Evolutionary conservation across 1,140 invertebrate genomes (phyloP).

Genomic region (Diuraphis noxia): DNA sequence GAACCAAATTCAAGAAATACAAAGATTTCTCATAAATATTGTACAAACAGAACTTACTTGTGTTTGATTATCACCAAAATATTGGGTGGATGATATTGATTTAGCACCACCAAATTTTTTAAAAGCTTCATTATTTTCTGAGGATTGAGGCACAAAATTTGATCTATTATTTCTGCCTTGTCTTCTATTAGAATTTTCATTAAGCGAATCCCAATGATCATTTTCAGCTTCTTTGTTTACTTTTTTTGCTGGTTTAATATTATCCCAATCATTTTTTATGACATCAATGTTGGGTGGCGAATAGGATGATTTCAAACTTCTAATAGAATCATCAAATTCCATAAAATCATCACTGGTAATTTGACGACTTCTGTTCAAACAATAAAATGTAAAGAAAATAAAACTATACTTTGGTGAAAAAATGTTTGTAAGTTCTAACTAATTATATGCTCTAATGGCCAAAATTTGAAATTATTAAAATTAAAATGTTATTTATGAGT

Average conservation of each 20-base stretch:
- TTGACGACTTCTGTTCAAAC: not conserved
- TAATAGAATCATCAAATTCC: constrained; percentile 40
- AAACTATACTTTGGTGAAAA: not conserved
- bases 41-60: constrained; percentile 57
- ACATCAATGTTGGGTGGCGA: constrained; percentile 17
- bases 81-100: constrained; percentile 96
- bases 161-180: constrained; percentile 29
- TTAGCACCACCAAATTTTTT: constrained; percentile 96
- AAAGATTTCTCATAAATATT: not conserved
- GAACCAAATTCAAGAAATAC: not conserved
- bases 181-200: constrained; percentile 18
- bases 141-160: not conserved
- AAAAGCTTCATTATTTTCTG: constrained; percentile 68
- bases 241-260: constrained; percentile 52
- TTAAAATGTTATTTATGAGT: too few species aligned
- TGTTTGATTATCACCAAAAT: constrained; percentile 71
- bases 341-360: constrained; percentile 38
- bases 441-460: not conserved
- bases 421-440: not conserved
- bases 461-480: too few species aligned
- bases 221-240: constrained; percentile 6
- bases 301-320: constrained; percentile 15
- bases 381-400: not conserved
- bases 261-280: constrained; percentile 52
- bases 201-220: constrained; percentile 26